phyloP scores from a whole-genome alignment of 2,888 invertebrate species.

The Tinea trinotella region DNA sequence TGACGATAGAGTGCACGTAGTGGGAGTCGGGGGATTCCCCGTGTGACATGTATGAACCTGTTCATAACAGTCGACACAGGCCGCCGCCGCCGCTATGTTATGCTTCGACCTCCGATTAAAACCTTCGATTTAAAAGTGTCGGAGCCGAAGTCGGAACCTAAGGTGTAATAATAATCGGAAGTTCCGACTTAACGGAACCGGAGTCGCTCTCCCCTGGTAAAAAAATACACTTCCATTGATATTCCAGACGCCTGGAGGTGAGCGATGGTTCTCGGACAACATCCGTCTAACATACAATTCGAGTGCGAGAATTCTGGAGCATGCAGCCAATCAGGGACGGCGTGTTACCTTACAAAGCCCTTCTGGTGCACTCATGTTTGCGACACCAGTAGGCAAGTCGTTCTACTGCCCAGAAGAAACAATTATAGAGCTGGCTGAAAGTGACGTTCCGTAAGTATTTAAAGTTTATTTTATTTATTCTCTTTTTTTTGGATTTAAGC shows the following conservation, averaged over 20 bases:
- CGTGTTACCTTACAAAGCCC: slow-evolving; percentile 70
- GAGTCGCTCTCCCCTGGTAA: too few species aligned
- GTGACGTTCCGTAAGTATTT: slow-evolving; percentile 50
- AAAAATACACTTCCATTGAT: too few species aligned
- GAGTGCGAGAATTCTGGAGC: slow-evolving; percentile 72
- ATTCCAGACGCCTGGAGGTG: slow-evolving; percentile 86
- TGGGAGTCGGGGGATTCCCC: too few species aligned
- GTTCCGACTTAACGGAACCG: too few species aligned
- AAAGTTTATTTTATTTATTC: not conserved
- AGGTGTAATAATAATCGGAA: too few species aligned
- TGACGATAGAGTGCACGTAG: too few species aligned
- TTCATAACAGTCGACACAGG: too few species aligned
- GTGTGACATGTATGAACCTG: too few species aligned
- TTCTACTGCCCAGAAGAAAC: slow-evolving; percentile 83
- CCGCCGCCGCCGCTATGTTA: too few species aligned
- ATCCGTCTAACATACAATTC: slow-evolving; percentile 83
- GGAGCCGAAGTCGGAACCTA: too few species aligned
- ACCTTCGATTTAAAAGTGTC: too few species aligned
- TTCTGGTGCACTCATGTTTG: slow-evolving; percentile 77
- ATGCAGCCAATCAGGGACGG: slow-evolving; percentile 71
- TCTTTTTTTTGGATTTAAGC: not conserved
- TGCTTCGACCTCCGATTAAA: too few species aligned
- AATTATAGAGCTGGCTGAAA: slow-evolving; percentile 74
- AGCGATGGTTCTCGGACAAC: slow-evolving; percentile 88
- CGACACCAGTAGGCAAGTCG: slow-evolving; percentile 90